phyloP scores from a whole-genome alignment of 2,888 invertebrate species.

The Conops quadrifasciatus region DNA sequence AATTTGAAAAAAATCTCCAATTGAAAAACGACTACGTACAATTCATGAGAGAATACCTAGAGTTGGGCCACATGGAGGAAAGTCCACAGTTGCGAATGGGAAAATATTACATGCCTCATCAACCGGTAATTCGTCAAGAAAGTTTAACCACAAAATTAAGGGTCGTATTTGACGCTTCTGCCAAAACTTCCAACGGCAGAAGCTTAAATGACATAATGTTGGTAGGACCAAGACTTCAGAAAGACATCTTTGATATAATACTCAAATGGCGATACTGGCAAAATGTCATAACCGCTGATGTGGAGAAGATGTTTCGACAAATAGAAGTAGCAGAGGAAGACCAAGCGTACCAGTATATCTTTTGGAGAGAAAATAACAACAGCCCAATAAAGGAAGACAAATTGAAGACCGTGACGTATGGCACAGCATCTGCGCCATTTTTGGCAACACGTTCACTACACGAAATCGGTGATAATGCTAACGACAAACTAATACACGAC shows the following conservation, averaged over 20 bases:
- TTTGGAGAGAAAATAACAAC: no score
- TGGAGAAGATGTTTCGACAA: constrained; percentile 46
- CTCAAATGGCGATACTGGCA: constrained; percentile 37
- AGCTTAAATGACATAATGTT: constrained; percentile 48
- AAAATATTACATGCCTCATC: constrained; percentile 39
- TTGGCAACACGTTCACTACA: no score
- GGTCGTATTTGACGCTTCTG: constrained; percentile 40
- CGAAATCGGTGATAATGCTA: no score
- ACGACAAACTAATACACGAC: no score
- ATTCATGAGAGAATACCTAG: constrained; percentile 32
- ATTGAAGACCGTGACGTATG: no score
- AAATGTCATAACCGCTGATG: constrained; percentile 48
- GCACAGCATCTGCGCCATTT: no score
- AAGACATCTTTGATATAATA: constrained; percentile 43
- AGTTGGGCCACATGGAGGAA: constrained; percentile 32
- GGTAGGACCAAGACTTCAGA: constrained; percentile 49
- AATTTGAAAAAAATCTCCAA: neutral
- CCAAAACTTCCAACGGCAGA: constrained; percentile 41
- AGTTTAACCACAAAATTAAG: constrained; percentile 38
- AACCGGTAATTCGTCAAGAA: constrained; percentile 29
- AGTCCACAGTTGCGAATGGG: neutral
- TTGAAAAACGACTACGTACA: constrained; percentile 18
- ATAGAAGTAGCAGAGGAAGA: constrained; percentile 45
- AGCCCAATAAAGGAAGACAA: no score
- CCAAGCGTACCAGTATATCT: constrained; percentile 44